phyloP scores from a whole-genome alignment of 2,113 vertebrate species.

The Scomber colias region DNA sequence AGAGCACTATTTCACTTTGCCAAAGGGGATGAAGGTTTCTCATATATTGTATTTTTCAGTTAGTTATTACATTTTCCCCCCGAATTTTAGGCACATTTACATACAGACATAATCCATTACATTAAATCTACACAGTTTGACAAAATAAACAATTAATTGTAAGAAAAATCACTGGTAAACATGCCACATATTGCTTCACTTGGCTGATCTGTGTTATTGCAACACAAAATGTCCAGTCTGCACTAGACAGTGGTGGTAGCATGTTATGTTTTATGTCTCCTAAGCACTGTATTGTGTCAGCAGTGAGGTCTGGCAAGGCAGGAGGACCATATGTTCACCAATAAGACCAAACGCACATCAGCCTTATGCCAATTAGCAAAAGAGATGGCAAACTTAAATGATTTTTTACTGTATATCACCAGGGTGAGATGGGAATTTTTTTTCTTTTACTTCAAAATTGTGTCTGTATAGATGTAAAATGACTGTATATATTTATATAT shows the following conservation, averaged over 20 bases:
- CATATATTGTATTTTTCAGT: neutral
- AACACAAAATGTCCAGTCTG: conserved; percentile 23
- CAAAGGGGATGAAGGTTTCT: neutral
- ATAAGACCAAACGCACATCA: conserved; percentile 51
- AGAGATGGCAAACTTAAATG: neutral
- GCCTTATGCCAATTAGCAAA: conserved; percentile 11
- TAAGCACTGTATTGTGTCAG: conserved; percentile 34
- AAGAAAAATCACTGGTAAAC: neutral
- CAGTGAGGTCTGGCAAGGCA: conserved; percentile 43
- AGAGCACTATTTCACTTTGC: neutral
- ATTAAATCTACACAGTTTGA: neutral
- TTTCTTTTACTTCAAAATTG: neutral
- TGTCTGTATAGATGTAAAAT: neutral
- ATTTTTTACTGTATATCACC: conserved; percentile 2
- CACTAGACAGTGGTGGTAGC: conserved; percentile 26
- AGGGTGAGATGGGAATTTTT: neutral
- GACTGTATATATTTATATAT: neutral
- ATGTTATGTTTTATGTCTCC: conserved; percentile 15
- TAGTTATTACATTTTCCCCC: neutral
- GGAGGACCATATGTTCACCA: conserved; percentile 22
- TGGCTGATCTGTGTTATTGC: conserved; percentile 7
- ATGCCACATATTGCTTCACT: neutral
- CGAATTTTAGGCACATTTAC: neutral
- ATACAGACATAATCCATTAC: neutral
- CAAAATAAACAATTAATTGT: neutral